phyloP scores from a whole-genome alignment of 1,140 invertebrate genomes.

The Hyles euphorbiae region DNA sequence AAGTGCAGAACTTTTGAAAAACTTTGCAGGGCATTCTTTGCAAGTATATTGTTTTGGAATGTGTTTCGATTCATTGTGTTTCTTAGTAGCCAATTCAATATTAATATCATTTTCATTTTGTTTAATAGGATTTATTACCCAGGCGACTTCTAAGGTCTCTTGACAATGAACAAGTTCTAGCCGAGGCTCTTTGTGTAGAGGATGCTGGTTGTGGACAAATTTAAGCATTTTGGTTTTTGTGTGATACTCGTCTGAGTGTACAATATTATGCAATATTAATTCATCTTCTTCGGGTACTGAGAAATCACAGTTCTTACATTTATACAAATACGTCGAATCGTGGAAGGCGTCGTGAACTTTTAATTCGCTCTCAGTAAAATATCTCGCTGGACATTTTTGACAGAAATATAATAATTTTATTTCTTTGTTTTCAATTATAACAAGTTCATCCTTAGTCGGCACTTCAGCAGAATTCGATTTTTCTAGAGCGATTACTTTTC shows the following conservation, averaged over 20 bases:
- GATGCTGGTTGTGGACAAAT: constrained; percentile 79
- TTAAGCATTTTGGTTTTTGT: constrained; percentile 84
- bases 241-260: constrained; percentile 89
- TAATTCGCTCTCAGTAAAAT: constrained; percentile 80
- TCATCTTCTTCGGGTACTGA: constrained; percentile 82
- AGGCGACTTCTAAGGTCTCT: constrained; percentile 44
- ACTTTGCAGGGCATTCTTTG: constrained; percentile 81
- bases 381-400: constrained; percentile 83
- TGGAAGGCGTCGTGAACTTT: constrained; percentile 83
- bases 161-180: constrained; percentile 74
- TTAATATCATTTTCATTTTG: constrained; percentile 25
- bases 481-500: constrained; percentile 60
- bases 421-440: constrained; percentile 36
- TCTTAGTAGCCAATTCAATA: constrained; percentile 37
- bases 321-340: constrained; percentile 77
- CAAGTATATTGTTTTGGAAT: constrained; percentile 71
- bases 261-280: constrained; percentile 83
- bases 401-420: constrained; percentile 77
- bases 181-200: constrained; percentile 78
- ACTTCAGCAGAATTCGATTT: constrained; percentile 40
- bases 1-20: constrained; percentile 81
- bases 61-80: constrained; percentile 43
- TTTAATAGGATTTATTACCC: constrained; percentile 47
- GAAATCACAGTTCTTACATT: constrained; percentile 88
- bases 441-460: constrained; percentile 36